Conservation (phyloP, 2,888 invertebrate genomes). For the Lasioglossum vierecki region DNA sequence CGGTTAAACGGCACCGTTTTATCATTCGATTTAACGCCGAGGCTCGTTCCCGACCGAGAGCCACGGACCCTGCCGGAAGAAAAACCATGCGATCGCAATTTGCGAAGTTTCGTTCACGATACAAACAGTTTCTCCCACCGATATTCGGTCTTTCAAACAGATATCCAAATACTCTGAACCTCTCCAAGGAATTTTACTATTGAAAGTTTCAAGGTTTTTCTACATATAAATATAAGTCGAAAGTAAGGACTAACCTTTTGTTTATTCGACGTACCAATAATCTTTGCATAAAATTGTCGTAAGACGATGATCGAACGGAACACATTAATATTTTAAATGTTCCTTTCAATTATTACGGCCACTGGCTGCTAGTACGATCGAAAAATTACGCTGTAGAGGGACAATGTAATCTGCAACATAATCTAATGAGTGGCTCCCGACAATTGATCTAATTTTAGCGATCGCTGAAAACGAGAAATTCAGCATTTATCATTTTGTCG, state of each 20-base stretch:
- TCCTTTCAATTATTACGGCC: not conserved
- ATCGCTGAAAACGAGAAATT: not conserved
- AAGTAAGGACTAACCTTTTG: no score
- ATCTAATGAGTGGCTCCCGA: not conserved
- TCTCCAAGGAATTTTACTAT: no score
- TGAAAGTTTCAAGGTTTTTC: no score
- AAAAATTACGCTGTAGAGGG: not conserved
- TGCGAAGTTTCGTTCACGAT: not conserved
- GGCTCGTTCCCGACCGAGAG: not conserved
- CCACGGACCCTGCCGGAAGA: not conserved
- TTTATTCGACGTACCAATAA: no score
- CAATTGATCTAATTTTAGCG: not conserved
- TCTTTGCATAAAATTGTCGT: no score
- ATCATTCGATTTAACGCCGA: constrained; percentile 14
- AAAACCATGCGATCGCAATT: not conserved
- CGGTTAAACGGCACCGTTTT: constrained; percentile 2
- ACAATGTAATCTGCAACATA: not conserved
- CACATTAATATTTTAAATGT: not conserved
- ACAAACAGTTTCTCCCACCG: not conserved
- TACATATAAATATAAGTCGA: no score
- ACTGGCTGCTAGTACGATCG: not conserved
- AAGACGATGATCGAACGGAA: not conserved
- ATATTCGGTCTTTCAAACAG: not conserved
- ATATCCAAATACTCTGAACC: not conserved
- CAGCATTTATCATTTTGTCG: not conserved